Evolutionary conservation across 2,113 vertebrate species (phyloP).

Genomic region (Prunella fulvescens): DNA sequence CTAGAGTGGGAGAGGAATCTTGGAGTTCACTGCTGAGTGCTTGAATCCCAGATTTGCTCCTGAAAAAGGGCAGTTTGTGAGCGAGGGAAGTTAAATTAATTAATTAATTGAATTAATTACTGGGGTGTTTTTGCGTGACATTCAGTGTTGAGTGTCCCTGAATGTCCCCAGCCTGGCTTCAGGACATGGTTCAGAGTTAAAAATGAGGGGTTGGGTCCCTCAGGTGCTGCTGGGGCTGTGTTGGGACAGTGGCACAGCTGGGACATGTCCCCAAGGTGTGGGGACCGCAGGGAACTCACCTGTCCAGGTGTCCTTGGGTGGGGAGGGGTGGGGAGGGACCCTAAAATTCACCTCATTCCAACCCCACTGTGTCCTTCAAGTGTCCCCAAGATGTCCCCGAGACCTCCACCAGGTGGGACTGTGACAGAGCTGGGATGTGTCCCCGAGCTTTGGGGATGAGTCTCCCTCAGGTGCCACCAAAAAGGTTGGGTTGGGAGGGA

Average conservation of each 20-base stretch:
- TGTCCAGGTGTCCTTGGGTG: neutral
- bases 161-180: neutral
- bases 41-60: neutral
- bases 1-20: rapidly evolving
- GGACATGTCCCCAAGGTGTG: rapidly evolving
- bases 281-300: rapidly evolving
- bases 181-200: rapidly evolving
- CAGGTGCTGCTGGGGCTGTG: neutral
- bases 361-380: neutral
- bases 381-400: neutral
- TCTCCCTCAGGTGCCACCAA: neutral
- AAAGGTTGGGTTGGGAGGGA: neutral
- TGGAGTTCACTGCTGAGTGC: rapidly evolving
- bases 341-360: neutral
- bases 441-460: neutral
- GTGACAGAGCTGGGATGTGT: neutral
- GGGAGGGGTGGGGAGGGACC: neutral
- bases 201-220: neutral
- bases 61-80: neutral
- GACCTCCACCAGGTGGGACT: neutral
- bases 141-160: neutral
- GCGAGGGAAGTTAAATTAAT: rapidly evolving
- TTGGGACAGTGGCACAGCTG: rapidly evolving
- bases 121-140: too few species aligned
- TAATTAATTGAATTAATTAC: neutral